Evolutionary conservation across 2,797 vertebrate genomes (phyloP).

Genomic region (Taeniopygia guttata): DNA sequence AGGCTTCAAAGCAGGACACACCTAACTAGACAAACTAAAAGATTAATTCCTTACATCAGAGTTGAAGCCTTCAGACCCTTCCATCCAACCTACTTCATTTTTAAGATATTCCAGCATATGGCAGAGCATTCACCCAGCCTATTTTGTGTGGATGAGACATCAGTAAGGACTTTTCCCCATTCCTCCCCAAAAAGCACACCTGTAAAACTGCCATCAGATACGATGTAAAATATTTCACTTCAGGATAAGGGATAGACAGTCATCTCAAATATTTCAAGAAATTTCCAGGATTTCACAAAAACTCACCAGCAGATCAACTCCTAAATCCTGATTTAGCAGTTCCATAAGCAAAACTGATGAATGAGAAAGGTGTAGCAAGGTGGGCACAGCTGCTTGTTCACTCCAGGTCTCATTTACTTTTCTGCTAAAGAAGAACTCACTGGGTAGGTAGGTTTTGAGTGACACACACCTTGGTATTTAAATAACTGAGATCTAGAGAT

Average conservation of each 20-base stretch:
- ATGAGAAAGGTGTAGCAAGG: not conserved
- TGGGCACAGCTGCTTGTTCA: not conserved
- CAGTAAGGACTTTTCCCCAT: not conserved
- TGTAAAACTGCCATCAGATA: not conserved
- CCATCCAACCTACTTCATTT: not conserved
- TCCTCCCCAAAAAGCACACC: not conserved
- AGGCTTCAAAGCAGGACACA: not conserved
- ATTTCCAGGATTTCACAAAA: not conserved
- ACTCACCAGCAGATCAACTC: not conserved
- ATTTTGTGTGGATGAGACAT: not conserved
- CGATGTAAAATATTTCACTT: not conserved
- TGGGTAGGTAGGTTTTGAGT: not conserved
- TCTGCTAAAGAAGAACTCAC: not conserved
- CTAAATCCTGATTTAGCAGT: not conserved
- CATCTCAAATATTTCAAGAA: not conserved
- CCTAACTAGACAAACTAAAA: not conserved
- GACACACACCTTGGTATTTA: conserved; percentile 52
- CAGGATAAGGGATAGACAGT: not conserved
- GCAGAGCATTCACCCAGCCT: not conserved
- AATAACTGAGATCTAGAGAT: conserved; percentile 33
- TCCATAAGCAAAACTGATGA: not conserved
- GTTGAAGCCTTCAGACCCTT: not conserved
- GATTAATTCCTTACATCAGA: not conserved
- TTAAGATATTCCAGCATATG: not conserved
- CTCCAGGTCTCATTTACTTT: not conserved